phyloP scores from a whole-genome alignment of 1,140 invertebrate genomes.

The Drosophila lacertosa region DNA sequence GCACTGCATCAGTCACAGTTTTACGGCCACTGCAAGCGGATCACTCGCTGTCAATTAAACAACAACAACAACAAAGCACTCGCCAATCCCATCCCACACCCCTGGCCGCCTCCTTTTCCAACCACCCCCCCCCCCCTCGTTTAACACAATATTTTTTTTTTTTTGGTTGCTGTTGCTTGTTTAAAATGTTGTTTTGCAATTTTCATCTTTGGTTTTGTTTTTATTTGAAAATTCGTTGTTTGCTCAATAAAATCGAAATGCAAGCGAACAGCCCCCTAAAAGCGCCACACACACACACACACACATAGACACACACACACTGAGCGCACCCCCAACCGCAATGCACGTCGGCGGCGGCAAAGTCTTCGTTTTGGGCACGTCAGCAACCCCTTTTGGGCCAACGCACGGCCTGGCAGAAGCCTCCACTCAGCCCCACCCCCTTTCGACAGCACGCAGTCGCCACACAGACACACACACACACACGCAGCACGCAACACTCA shows the following conservation, averaged over 20 bases:
- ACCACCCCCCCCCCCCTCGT: not conserved
- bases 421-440: not conserved
- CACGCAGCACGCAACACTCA: conserved; percentile 55
- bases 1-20: not conserved
- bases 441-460: conserved; percentile 69
- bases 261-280: conserved; percentile 29
- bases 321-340: not conserved
- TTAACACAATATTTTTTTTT: conserved; percentile 1
- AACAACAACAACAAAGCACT: not conserved
- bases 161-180: conserved; percentile 43
- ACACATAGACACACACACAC: not conserved
- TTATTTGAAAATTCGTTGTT: conserved; percentile 83
- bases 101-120: not conserved
- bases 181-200: conserved; percentile 68
- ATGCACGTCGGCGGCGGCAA: not conserved
- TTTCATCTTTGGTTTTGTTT: conserved; percentile 79
- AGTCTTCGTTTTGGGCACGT: conserved; percentile 24
- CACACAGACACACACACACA: conserved; percentile 32
- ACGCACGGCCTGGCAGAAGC: conserved; percentile 14
- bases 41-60: not conserved
- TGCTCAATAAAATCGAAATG: conserved; percentile 84
- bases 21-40: not conserved
- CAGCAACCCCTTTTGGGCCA: conserved; percentile 40
- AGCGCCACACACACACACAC: not conserved
- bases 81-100: too few relatives aligned